Base-by-base conservation (phyloP, 2,888 invertebrate species). In the Drosophila mercatorum region DNA sequence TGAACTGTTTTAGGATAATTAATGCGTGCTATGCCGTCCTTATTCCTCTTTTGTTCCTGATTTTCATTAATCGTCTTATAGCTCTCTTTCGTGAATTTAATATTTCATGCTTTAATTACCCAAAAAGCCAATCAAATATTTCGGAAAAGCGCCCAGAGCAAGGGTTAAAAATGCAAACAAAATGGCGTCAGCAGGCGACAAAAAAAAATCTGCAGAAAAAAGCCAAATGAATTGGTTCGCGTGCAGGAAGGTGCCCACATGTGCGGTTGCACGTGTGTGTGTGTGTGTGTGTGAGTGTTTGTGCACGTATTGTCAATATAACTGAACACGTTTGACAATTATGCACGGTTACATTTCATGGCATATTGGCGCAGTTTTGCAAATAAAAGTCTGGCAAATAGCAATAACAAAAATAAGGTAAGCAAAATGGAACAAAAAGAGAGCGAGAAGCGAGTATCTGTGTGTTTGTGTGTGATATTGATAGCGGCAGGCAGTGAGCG, bases 281-380 rank as follows among this genome's bases (percentile, higher is more conserved):
- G 1, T 44, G 22, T 0, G 22, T 22, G 2, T 41, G 41, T 6
- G 40, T 17, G 22, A 53, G 36, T 40, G 10, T n/a, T 12, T 53
- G 31, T 71, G 26, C 34, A n/a, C 44, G 66, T 46, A 75, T 49
- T 73, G 80, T 78, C 78, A 72, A 77, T 83, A 85, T 80, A 73
- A 68, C 78, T 71, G 82, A 84, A 89, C 85, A 85, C 88, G 86
- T 88, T 89, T 85, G 88, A 89, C 86, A 86, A 86, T 86, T 89
- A 86, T 88, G 83, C 88, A 85, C 79, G 88, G 75, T 75, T 86
- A 83, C 83, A 88, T 88, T 82, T 86, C 76, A 79, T 78, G 81
- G 80, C 81, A 82, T 85, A 85, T 89, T 89, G 85, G 67, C 67
- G 86, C 74, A 83, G 64, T 81, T 76, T 68, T 22, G 68, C 83